These are phyloP conservation scores for Panagrolaimus sp. DNA, from an alignment of 1,140 invertebrate genomes.

Conservation along the genomic window DNA sequence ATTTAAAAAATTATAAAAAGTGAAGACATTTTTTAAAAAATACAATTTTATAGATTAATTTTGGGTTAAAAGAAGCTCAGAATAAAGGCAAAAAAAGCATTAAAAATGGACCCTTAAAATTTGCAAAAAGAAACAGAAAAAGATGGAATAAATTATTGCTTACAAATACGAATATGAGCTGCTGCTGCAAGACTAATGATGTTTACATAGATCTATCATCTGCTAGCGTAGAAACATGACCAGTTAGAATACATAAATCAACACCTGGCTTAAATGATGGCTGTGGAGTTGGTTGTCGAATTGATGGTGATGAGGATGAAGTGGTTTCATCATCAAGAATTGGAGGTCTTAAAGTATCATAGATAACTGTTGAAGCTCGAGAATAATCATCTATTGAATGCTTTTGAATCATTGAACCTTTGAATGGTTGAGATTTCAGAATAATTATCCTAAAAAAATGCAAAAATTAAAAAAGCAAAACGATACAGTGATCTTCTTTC, in stretches of 20 bases:
- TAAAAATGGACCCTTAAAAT: no score
- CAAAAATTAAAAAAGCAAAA: not conserved
- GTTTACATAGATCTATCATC: not conserved
- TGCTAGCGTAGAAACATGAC: conserved; percentile 34
- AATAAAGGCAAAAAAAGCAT: no score
- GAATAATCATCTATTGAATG: conserved; percentile 5
- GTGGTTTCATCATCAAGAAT: conserved; percentile 11
- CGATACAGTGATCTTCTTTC: conserved; percentile 19
- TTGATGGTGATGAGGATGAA: not conserved
- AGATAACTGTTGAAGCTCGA: not conserved
- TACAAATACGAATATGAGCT: no score
- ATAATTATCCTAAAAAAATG: conserved; percentile 24
- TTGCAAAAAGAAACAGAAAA: no score
- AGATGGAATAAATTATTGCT: no score
- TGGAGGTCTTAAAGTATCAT: conserved; percentile 5
- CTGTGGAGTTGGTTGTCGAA: not conserved
- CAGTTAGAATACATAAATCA: conserved; percentile 36
- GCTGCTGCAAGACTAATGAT: no score
- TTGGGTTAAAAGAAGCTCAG: no score
- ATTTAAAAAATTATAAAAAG: no score
- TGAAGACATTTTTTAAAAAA: no score
- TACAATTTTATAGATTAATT: no score
- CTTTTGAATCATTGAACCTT: conserved; percentile 10
- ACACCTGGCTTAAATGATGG: not conserved
- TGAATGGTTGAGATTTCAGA: conserved; percentile 18